These are phyloP conservation scores for Zoroaster sp. DNA, from an alignment of 53 echinoderm and acorn worm genomes.

Conservation along the genomic window DNA sequence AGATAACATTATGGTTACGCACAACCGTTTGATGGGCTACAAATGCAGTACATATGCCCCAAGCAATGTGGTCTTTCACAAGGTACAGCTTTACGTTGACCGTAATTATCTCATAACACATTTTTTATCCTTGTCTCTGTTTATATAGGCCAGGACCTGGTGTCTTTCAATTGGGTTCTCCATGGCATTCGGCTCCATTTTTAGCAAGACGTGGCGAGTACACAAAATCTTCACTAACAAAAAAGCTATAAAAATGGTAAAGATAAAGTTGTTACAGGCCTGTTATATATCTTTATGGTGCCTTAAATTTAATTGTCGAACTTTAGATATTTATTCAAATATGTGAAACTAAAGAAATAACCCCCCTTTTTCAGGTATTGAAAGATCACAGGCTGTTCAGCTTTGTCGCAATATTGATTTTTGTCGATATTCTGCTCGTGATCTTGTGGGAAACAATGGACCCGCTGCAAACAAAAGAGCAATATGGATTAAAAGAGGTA, in stretches of 20 bases:
- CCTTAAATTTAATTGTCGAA: too few relatives aligned
- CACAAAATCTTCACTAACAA: conserved; percentile 93
- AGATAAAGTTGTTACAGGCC: background rate
- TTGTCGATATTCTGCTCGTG: conserved; percentile 69
- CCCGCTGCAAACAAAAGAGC: conserved; percentile 21
- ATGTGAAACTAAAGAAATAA: too few relatives aligned
- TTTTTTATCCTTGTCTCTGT: background rate
- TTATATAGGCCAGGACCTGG: conserved; percentile 66
- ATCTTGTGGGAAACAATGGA: conserved; percentile 63
- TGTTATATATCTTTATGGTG: background rate
- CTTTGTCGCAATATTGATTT: conserved; percentile 62
- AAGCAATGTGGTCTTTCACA: too few relatives aligned
- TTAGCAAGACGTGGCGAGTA: conserved; percentile 87
- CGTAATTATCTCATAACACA: background rate
- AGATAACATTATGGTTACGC: background rate
- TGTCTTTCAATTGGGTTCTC: conserved; percentile 74
- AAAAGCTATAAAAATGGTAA: conserved; percentile 68
- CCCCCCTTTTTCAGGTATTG: background rate
- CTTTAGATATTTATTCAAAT: background rate
- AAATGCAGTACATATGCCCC: too few relatives aligned
- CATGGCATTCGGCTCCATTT: conserved; percentile 83
- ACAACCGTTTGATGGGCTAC: too few relatives aligned
- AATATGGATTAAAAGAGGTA: conserved; percentile 6
- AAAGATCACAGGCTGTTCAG: conserved; percentile 59
- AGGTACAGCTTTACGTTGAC: background rate